Conservation (phyloP, 1,140 invertebrate species). For the Drosophila kurseongensis region DNA sequence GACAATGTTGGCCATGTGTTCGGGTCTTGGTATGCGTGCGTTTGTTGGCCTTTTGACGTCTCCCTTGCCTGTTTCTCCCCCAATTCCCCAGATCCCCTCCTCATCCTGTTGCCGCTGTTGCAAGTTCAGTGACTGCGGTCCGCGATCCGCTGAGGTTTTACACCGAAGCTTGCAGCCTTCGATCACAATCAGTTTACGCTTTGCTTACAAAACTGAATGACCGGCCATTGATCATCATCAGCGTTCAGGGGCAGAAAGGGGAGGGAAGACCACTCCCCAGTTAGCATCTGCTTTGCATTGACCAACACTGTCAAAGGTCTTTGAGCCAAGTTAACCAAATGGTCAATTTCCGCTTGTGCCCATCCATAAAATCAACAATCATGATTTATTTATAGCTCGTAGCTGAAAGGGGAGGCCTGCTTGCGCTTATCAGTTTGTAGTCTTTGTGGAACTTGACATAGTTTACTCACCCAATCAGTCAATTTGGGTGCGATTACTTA, state of each 20-base stretch:
- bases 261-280: constrained; percentile 24
- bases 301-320: constrained; percentile 67
- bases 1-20: constrained; percentile 68
- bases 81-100: constrained; percentile 12
- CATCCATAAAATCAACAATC: constrained; percentile 51
- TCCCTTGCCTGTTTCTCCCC: constrained; percentile 23
- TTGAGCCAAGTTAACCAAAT: constrained; percentile 56
- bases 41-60: constrained; percentile 76
- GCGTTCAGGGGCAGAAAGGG: constrained; percentile 4
- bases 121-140: constrained; percentile 59
- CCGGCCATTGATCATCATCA: constrained; percentile 68
- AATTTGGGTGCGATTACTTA: constrained; percentile 4
- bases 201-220: constrained; percentile 76
- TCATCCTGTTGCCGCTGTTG: constrained; percentile 53
- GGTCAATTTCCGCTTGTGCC: constrained; percentile 67
- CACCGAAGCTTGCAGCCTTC: constrained; percentile 46
- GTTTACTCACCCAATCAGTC: constrained; percentile 27
- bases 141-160: constrained; percentile 19
- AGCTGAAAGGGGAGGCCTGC: constrained; percentile 12
- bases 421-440: constrained; percentile 23
- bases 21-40: constrained; percentile 56
- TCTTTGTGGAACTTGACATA: constrained; percentile 25
- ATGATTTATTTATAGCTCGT: constrained; percentile 44
- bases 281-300: constrained; percentile 58
- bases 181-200: constrained; percentile 80